Evolutionary conservation across 2,888 invertebrate genomes (phyloP), one percentile per base, ranked within the genome.

Genomic region (Callyntrura guangdongensis): DNA sequence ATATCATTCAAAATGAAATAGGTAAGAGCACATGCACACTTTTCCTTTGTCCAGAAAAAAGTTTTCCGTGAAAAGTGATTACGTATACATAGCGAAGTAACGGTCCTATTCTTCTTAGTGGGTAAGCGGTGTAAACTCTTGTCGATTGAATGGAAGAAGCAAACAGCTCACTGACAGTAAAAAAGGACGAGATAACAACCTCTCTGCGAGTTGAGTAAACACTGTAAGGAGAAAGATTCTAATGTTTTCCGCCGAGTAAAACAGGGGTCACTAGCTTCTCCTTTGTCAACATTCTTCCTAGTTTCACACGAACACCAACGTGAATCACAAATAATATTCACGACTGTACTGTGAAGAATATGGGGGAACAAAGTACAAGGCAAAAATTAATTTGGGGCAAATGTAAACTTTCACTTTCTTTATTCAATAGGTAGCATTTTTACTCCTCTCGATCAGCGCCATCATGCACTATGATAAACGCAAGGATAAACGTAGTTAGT

Each of bases 191-290:
- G 67, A 84, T 69, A 84, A 84, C 84, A 84, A 67, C 69, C 84
- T 84, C 69, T n/a, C 69, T 49, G 84, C 53, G 53, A 49, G 3
- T 69, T 69, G 14, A 0, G 84, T 47, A 84, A 84, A 84, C 49
- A 84, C 45, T 25, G 25, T 27, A 27, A 84, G 17, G 22, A 14
- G 53, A n/a, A 17, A 49, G 25, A 17, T 49, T 25, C 53, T 14
- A 69, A 84, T 53, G 69, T 53, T 84, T 84, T 84, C 27, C 5
- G 14, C 14, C 5, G 11, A 0, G 25, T 49, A 17, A 14, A 67
- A 69, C n/a, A 84, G 84, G 84, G 84, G 84, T 84, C 84, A 53
- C 84, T 84, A 47, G 49, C 67, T 25, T 69, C 17, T 25, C 17
- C 20, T 61, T 61, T 84, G 22, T 14, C 25, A 22, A 22, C 27